These are phyloP conservation scores for Oligia latruncula DNA, from an alignment of 2,888 invertebrate species.

Conservation along the genomic window DNA sequence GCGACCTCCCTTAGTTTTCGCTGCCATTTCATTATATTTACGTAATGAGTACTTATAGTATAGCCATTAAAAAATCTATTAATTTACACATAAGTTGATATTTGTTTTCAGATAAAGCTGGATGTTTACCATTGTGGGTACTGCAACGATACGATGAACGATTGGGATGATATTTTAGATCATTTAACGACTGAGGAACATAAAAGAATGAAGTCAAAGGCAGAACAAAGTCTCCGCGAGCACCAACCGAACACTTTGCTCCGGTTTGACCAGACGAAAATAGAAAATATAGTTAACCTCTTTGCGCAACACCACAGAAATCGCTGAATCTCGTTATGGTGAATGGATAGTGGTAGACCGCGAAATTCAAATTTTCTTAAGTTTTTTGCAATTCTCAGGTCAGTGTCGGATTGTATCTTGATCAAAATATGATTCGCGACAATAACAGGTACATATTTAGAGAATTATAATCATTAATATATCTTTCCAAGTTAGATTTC, in stretches of 20 bases:
- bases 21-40: not conserved
- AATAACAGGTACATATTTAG: too few relatives aligned
- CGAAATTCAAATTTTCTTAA: too few relatives aligned
- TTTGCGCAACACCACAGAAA: not conserved
- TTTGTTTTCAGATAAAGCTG: constrained; percentile 43
- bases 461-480: too few relatives aligned
- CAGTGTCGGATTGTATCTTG: too few relatives aligned
- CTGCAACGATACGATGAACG: constrained; percentile 2
- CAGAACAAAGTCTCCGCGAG: not conserved
- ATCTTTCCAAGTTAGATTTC: too few relatives aligned
- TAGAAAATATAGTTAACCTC: not conserved
- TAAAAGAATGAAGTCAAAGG: not conserved
- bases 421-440: too few relatives aligned
- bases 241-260: not conserved
- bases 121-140: constrained; percentile 46
- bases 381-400: too few relatives aligned
- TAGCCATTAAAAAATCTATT: not conserved
- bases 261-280: not conserved
- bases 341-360: too few relatives aligned
- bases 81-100: not conserved
- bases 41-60: not conserved
- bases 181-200: constrained; percentile 32
- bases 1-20: not conserved
- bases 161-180: constrained; percentile 58
- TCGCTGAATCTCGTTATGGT: too few relatives aligned